phyloP scores from a whole-genome alignment of 2,113 vertebrate species.

The Prunella himalayana region DNA sequence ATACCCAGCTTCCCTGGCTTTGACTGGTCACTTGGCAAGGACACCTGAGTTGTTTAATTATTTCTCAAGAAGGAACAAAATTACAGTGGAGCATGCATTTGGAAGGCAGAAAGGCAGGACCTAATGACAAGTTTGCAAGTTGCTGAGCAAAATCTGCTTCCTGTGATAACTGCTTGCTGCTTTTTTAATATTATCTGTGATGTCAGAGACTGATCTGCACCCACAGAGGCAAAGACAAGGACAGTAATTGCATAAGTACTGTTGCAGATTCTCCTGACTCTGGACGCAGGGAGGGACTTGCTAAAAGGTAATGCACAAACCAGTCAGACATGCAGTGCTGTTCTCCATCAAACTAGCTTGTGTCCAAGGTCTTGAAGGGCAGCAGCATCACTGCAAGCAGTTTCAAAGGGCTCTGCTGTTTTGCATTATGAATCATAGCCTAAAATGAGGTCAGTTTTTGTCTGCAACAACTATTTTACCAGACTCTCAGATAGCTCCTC shows the following conservation, averaged over 20 bases:
- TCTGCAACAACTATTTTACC: background rate
- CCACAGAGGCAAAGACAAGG: background rate
- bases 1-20: background rate
- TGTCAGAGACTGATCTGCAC: background rate
- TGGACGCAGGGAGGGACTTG: background rate
- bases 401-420: background rate
- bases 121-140: background rate
- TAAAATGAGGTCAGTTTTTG: slow-evolving; percentile 17
- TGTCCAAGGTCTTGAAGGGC: background rate
- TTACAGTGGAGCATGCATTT: background rate
- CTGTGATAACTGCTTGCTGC: background rate
- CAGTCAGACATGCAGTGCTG: background rate
- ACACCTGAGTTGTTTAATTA: background rate
- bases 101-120: background rate
- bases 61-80: background rate
- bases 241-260: background rate
- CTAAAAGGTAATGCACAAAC: background rate
- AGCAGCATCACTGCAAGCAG: background rate
- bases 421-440: background rate
- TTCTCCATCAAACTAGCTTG: background rate
- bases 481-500: background rate
- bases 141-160: slow-evolving; percentile 13
- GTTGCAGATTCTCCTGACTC: background rate
- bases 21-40: background rate
- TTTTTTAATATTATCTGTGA: background rate